Evolutionary conservation across 2,113 vertebrate genomes (phyloP), one percentile per base, ranked within the genome.

Genomic region (Pituophis catenifer): DNA sequence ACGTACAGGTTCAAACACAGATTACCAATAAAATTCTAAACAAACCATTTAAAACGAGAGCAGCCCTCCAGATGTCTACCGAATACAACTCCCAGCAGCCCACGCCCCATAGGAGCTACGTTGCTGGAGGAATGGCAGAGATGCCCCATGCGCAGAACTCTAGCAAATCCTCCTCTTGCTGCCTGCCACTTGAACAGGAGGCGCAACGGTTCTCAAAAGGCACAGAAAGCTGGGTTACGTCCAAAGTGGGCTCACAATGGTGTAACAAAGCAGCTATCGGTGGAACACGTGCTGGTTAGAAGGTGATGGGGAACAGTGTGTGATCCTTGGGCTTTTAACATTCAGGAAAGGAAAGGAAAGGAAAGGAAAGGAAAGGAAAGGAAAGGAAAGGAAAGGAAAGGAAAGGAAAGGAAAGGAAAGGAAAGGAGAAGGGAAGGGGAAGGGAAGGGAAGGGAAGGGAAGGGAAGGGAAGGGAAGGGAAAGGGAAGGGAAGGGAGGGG

Each of bases 301-400:
- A 70, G 65, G 1, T 5, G 65, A n/a, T n/a, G 12, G 65, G 65
- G 65, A 10, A 70, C 65, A 13, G 29, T 12, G 10, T 3, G 2
- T 24, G 59, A 5, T n/a, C 62, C 29, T 15, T 70, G 29, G 29
- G 29, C 12, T 44, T n/a, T 70, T n/a, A n/a, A 70, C 12, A 0
- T 70, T 70, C 62, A 70, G 12, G 0, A 70, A 70, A 3, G 24
- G 9, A 23, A 54, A 15, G 58, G 58, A n/a, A n/a, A n/a, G n/a
- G n/a, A n/a, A 23, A 2, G 6, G 57, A 6, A 58, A 29, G 21
- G 57, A 5, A 1, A 58, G 24, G 8, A 21, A 7, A 21, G 19
- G 5, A 1, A 19, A 57, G 21, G 5, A 19, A 7, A 21, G 6
- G 1, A 19, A 3, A 0, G 1, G 1, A 1, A 1, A 8, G 0